Conservation (phyloP, 2,113 vertebrate genomes). For the Rana temporaria region DNA sequence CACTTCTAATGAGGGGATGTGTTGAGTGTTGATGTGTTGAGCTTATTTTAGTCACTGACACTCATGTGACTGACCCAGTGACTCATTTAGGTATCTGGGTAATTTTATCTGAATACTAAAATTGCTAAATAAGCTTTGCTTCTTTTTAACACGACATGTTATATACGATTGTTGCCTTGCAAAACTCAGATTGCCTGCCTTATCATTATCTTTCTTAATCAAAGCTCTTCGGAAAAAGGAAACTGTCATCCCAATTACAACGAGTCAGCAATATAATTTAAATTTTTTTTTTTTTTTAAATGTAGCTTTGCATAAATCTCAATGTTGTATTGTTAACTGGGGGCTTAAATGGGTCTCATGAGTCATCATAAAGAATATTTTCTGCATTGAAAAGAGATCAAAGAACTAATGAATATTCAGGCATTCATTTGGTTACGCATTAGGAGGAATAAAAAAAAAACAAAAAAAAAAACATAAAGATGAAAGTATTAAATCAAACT, state of each 20-base stretch:
- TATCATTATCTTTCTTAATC: neutral
- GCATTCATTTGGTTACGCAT: conserved; percentile 41
- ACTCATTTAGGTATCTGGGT: too few species aligned
- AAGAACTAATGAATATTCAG: conserved; percentile 52
- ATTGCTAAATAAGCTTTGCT: neutral
- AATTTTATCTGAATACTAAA: too few species aligned
- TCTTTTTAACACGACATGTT: neutral
- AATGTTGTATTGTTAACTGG: conserved; percentile 47
- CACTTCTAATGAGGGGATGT: too few species aligned
- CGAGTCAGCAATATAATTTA: conserved; percentile 45
- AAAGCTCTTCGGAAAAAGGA: conserved; percentile 1
- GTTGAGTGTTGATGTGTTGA: too few species aligned
- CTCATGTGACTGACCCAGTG: too few species aligned
- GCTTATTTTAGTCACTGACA: too few species aligned
- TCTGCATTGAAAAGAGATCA: conserved; percentile 40
- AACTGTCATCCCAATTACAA: neutral
- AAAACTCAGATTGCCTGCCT: neutral
- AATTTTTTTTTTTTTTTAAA: conserved; percentile 9
- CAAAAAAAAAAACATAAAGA: neutral
- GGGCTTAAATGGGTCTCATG: conserved; percentile 46
- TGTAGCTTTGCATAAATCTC: conserved; percentile 51
- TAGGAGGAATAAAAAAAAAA: conserved; percentile 13
- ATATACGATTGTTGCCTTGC: neutral
- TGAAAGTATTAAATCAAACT: conserved; percentile 47
- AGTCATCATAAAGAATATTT: conserved; percentile 26